A percentile compares a stretch with the other conserved stretches of the same genome.
phyloP scores from a whole-genome alignment of 2,888 invertebrate genomes.

The Scrobipalpa atriplicella region DNA sequence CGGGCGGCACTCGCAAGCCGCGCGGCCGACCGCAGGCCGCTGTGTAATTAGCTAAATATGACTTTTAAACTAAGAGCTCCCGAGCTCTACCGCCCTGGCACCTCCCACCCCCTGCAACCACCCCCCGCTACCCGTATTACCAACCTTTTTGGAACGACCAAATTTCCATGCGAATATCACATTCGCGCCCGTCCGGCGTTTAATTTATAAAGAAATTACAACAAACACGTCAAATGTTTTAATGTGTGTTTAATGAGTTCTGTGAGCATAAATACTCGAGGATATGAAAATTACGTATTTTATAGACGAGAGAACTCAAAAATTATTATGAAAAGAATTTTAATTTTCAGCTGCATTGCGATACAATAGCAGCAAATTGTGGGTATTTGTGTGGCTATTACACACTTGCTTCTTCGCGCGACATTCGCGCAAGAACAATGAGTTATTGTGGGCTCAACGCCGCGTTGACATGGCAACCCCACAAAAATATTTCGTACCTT shows the following conservation, averaged over 20 bases:
- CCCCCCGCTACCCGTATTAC: slow-evolving; percentile 43
- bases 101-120: too few species aligned
- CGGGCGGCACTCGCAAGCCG: slow-evolving; percentile 48
- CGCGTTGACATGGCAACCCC: not conserved
- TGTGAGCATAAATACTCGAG: not conserved
- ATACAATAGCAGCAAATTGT: slow-evolving; percentile 10
- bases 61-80: slow-evolving; percentile 72
- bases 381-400: slow-evolving; percentile 1
- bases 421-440: slow-evolving; percentile 16
- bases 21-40: slow-evolving; percentile 55
- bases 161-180: slow-evolving; percentile 55
- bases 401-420: slow-evolving; percentile 4
- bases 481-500: slow-evolving; percentile 1
- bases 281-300: slow-evolving; percentile 6
- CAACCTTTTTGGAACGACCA: slow-evolving; percentile 60
- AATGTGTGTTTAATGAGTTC: slow-evolving; percentile 32
- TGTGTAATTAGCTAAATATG: slow-evolving; percentile 76
- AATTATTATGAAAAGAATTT: slow-evolving; percentile 1
- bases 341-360: slow-evolving; percentile 12
- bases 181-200: slow-evolving; percentile 39
- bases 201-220: slow-evolving; percentile 51
- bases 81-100: slow-evolving; percentile 25
- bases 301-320: not conserved
- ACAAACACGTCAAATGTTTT: slow-evolving; percentile 56
- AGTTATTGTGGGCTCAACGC: not conserved